Conservation (phyloP, 2,888 invertebrate species). For the Strigamia crassipes region DNA sequence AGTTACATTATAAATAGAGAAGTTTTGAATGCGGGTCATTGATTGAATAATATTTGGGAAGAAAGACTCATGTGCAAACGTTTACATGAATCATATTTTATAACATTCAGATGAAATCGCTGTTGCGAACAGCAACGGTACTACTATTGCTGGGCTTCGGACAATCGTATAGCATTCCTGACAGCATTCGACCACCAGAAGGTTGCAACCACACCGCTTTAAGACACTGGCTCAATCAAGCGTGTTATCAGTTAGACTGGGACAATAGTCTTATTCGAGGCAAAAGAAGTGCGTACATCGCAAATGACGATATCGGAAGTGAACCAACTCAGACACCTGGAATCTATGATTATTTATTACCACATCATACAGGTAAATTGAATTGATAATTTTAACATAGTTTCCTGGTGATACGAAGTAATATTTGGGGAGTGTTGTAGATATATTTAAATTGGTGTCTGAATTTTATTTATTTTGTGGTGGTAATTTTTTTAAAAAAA, state of each 20-base stretch:
- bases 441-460: too few species aligned
- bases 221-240: not conserved
- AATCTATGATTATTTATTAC: not conserved
- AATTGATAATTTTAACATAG: too few species aligned
- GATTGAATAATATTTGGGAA: not conserved
- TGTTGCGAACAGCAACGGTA: not conserved
- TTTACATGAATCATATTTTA: not conserved
- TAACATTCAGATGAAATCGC: not conserved
- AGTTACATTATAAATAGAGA: constrained; percentile 25
- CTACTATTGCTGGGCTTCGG: not conserved
- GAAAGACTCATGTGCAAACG: not conserved
- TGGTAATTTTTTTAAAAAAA: too few species aligned
- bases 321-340: not conserved
- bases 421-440: too few species aligned
- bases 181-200: not conserved
- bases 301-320: not conserved
- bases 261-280: not conserved
- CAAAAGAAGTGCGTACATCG: not conserved
- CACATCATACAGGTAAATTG: not conserved
- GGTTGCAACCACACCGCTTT: not conserved
- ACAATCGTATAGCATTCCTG: not conserved
- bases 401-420: too few species aligned
- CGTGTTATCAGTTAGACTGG: not conserved
- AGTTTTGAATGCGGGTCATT: constrained; percentile 19
- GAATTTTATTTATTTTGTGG: too few species aligned